phyloP scores from a whole-genome alignment of 2,113 vertebrate species.

The Mirza zaza region DNA sequence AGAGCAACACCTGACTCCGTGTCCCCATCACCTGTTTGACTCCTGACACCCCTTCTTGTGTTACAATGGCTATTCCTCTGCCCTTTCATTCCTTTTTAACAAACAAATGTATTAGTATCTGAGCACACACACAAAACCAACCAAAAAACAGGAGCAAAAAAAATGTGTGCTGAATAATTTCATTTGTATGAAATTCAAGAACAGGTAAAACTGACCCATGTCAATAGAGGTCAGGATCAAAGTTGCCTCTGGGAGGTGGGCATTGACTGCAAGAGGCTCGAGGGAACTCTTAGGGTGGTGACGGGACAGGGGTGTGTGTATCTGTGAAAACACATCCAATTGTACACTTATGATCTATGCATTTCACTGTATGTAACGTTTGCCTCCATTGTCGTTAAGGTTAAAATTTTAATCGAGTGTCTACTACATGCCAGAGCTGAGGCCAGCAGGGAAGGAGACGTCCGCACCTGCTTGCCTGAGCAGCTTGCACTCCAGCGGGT shows the following conservation, averaged over 20 bases:
- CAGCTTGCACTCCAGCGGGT: not conserved
- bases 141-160: not conserved
- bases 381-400: not conserved
- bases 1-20: too few relatives aligned
- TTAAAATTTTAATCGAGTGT: not conserved
- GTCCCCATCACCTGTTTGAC: too few relatives aligned
- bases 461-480: not conserved
- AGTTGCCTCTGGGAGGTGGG: not conserved
- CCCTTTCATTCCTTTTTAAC: too few relatives aligned
- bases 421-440: not conserved
- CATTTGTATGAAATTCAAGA: not conserved
- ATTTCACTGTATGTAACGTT: not conserved
- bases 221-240: not conserved
- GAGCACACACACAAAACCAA: too few relatives aligned
- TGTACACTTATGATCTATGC: accelerated
- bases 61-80: too few relatives aligned
- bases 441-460: not conserved
- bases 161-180: not conserved
- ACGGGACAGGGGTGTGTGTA: not conserved
- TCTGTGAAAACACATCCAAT: not conserved
- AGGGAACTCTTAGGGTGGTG: not conserved
- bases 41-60: too few relatives aligned
- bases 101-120: too few relatives aligned
- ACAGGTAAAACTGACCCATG: not conserved
- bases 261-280: accelerated